A percentile compares a stretch with the other conserved stretches of the same genome.
phyloP scores from a whole-genome alignment of 1,140 invertebrate genomes.

The Zaprionus taronus region DNA sequence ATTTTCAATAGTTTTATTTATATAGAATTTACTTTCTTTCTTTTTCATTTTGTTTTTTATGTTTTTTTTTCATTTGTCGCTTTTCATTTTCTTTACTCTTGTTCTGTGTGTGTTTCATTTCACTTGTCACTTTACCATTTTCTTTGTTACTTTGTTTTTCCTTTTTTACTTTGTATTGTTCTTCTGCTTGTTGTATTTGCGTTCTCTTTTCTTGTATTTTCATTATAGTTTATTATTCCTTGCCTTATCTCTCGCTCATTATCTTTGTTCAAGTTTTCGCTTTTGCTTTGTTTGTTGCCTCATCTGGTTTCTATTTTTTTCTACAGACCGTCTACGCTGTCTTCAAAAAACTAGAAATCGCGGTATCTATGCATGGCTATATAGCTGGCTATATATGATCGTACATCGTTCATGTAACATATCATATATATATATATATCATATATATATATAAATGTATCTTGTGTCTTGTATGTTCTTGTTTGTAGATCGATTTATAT shows the following conservation, averaged over 20 bases:
- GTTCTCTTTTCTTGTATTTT: constrained; percentile 37
- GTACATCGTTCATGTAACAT: constrained; percentile 35
- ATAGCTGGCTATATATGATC: constrained; percentile 65
- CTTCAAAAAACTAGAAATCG: constrained; percentile 31
- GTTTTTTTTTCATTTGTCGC: constrained; percentile 25
- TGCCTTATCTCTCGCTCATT: constrained; percentile 31
- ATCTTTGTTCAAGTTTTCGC: constrained; percentile 19
- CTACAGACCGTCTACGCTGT: constrained; percentile 86
- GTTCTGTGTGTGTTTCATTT: constrained; percentile 12
- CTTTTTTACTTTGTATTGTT: constrained; percentile 36
- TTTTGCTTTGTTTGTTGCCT: constrained; percentile 26
- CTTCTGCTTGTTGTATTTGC: constrained; percentile 72
- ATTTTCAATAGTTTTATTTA: constrained; percentile 82
- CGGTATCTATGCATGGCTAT: constrained; percentile 55
- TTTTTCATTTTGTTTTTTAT: constrained; percentile 83
- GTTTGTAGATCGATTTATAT: constrained; percentile 14
- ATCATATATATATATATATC: constrained; percentile 1
- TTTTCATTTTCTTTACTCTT: constrained; percentile 85
- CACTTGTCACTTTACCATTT: constrained; percentile 9
- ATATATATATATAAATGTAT: constrained; percentile 8
- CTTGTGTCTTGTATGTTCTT: constrained; percentile 8
- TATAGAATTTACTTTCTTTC: constrained; percentile 85
- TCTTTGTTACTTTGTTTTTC: constrained; percentile 39
- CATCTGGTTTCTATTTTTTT: constrained; percentile 24
- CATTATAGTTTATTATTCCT: constrained; percentile 84